Conservation (phyloP, 2,888 invertebrate species). For the Ophion costatus region DNA sequence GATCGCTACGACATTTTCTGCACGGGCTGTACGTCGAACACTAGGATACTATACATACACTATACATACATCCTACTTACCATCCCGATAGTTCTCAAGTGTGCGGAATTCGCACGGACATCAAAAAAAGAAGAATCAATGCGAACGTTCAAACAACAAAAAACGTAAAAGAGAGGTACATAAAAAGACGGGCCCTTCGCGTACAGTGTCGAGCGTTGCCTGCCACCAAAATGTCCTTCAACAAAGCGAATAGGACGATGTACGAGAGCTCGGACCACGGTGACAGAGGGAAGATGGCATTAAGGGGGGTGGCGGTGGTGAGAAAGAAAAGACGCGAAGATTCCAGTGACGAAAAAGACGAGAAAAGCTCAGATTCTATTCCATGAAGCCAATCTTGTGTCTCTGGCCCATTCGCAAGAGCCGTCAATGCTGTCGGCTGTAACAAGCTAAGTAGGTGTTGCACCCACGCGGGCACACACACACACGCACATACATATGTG, state of each 20-base stretch:
- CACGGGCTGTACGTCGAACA: too few relatives aligned
- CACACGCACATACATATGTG: not conserved
- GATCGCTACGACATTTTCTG: too few relatives aligned
- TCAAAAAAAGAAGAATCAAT: not conserved
- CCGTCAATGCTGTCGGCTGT: conserved; percentile 74
- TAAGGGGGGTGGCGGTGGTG: not conserved
- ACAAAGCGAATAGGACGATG: not conserved
- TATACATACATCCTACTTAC: not conserved
- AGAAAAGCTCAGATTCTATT: conserved; percentile 59
- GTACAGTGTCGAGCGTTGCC: not conserved
- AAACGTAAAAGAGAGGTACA: not conserved
- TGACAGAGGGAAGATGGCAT: not conserved
- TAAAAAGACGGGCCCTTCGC: not conserved
- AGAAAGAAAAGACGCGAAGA: conserved; percentile 23
- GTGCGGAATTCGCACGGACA: not conserved
- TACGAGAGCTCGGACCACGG: not conserved
- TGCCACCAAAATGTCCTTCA: not conserved
- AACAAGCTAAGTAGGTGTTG: conserved; percentile 64
- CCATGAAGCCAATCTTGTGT: conserved; percentile 75
- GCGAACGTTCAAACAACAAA: not conserved
- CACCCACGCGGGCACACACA: not conserved
- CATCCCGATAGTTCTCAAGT: not conserved
- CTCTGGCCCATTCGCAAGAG: conserved; percentile 73
- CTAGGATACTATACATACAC: too few relatives aligned
- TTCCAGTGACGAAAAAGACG: conserved; percentile 52